Conservation (phyloP, 2,113 vertebrate species). For the Dipodomys merriami region DNA sequence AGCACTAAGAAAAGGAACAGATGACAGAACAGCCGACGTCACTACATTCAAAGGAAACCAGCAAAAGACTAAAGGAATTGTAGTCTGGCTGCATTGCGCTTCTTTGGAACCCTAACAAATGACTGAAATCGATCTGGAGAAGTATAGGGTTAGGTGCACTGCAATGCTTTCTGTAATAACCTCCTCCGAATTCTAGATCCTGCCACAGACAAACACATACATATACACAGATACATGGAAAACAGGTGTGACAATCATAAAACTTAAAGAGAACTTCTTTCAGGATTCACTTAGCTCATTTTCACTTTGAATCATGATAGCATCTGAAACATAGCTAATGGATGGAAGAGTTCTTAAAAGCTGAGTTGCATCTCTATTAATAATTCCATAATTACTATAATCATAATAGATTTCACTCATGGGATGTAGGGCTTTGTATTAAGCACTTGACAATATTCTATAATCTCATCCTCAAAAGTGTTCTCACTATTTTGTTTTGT, state of each 20-base stretch:
- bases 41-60: constrained; percentile 6
- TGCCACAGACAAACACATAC: neutral
- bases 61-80: constrained; percentile 12
- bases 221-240: neutral
- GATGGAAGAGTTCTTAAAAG: neutral
- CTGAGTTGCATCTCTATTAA: neutral
- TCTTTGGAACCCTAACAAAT: constrained; percentile 17
- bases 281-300: neutral
- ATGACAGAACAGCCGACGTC: neutral
- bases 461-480: constrained; percentile 20
- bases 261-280: constrained; percentile 39
- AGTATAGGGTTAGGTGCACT: neutral
- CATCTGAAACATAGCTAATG: neutral
- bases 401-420: neutral
- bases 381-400: constrained; percentile 4
- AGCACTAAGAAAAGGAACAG: neutral
- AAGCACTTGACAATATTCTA: constrained; percentile 16
- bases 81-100: neutral
- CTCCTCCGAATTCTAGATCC: neutral
- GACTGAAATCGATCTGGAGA: neutral
- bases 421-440: neutral
- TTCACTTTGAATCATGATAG: neutral
- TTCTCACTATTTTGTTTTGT: neutral
- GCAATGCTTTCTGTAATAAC: neutral
- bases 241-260: constrained; percentile 22